Evolutionary conservation across 1,140 invertebrate genomes (phyloP).

Genomic region (Drosophila yakuba): DNA sequence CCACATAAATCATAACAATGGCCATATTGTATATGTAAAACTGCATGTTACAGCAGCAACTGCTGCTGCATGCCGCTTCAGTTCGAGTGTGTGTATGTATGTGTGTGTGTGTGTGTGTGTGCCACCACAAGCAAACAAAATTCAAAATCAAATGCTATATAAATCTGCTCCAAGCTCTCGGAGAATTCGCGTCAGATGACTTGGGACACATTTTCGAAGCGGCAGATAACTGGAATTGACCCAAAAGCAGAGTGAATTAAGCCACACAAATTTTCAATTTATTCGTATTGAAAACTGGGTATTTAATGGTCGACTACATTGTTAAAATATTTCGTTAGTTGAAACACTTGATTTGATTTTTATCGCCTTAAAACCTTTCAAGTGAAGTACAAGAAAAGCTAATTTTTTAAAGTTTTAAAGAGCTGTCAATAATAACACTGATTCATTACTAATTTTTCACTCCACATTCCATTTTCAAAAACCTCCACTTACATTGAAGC

Average conservation of each 20-base stretch:
- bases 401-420: too few species aligned
- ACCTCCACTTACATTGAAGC: too few species aligned
- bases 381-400: too few species aligned
- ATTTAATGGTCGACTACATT: too few species aligned
- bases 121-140: conserved; percentile 62
- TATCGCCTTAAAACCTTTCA: too few species aligned
- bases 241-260: background rate
- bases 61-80: conserved; percentile 35
- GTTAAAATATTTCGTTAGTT: too few species aligned
- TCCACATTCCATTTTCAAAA: too few species aligned
- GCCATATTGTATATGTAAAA: conserved; percentile 71
- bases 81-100: conserved; percentile 10
- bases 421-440: too few species aligned
- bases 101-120: conserved; percentile 13
- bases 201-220: conserved; percentile 14
- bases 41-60: conserved; percentile 53
- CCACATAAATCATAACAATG: conserved; percentile 81
- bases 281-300: too few species aligned
- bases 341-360: too few species aligned
- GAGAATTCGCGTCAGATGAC: conserved; percentile 32
- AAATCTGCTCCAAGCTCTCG: conserved; percentile 50
- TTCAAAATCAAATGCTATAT: conserved; percentile 77
- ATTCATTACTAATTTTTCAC: too few species aligned
- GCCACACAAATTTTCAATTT: background rate
- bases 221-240: conserved; percentile 17